A percentile compares a stretch with the other conserved stretches of the same genome.
These are phyloP conservation scores for Camptogramma bilineatum DNA, from an alignment of 2,888 invertebrate species.

Conservation along the genomic window DNA sequence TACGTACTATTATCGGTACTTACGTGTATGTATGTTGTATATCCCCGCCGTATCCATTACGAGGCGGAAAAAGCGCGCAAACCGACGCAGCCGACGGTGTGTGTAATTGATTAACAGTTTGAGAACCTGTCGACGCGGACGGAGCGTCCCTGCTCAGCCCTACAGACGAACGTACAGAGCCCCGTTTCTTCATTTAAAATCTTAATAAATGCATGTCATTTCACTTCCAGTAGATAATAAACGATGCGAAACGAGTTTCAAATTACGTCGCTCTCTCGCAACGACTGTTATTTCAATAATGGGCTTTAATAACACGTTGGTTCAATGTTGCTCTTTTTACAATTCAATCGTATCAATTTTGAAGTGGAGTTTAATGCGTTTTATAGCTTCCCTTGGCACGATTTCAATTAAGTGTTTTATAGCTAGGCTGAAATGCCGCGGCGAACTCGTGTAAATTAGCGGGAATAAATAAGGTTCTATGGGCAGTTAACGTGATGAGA, in stretches of 20 bases:
- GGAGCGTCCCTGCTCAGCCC: constrained; percentile 38
- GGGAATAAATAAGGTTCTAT: constrained; percentile 48
- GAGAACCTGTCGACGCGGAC: constrained; percentile 65
- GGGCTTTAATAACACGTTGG: constrained; percentile 59
- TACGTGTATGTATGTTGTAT: constrained; percentile 55
- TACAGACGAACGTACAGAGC: constrained; percentile 29
- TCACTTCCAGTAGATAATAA: constrained; percentile 47
- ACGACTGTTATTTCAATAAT: constrained; percentile 56
- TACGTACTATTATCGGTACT: constrained; percentile 64
- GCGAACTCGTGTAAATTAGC: constrained; percentile 50
- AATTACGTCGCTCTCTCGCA: constrained; percentile 46
- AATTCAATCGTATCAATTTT: constrained; percentile 52
- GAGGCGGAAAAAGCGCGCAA: constrained; percentile 71
- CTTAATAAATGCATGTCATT: constrained; percentile 66
- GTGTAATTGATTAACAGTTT: constrained; percentile 83
- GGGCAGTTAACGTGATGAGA: constrained; percentile 54
- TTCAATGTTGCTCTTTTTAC: constrained; percentile 56
- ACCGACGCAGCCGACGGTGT: constrained; percentile 69
- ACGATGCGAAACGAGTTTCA: constrained; percentile 52
- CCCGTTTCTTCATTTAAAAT: constrained; percentile 57
- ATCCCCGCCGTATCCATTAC: constrained; percentile 75
- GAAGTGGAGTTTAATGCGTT: constrained; percentile 49
- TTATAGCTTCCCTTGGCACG: constrained; percentile 58
- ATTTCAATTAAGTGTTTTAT: constrained; percentile 59
- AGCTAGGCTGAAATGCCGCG: constrained; percentile 46